phyloP scores from a whole-genome alignment of 2,888 invertebrate genomes.

The Euzophera pinguis region DNA sequence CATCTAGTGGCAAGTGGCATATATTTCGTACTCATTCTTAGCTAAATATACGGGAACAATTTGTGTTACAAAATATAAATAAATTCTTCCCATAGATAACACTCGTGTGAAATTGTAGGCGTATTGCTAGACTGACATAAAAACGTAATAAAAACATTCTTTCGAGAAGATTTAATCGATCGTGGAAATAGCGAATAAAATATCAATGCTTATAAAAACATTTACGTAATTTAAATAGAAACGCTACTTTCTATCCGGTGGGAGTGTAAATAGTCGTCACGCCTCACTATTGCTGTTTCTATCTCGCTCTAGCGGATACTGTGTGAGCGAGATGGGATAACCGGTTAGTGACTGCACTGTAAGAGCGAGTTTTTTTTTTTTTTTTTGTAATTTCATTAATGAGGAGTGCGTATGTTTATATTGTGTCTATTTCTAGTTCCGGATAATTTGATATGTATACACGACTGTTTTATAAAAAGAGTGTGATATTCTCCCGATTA shows the following conservation, averaged over 20 bases:
- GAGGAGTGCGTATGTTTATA: neutral
- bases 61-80: no score
- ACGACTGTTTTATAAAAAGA: no score
- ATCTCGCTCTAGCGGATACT: neutral
- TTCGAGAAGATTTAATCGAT: neutral
- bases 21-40: no score
- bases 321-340: conserved; percentile 3
- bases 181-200: conserved; percentile 5
- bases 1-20: no score
- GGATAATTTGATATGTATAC: no score
- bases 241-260: conserved; percentile 31
- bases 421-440: neutral
- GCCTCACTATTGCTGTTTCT: conserved; percentile 8
- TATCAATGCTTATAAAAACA: conserved; percentile 8
- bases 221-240: conserved; percentile 10
- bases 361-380: neutral
- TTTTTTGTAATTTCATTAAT: conserved; percentile 14
- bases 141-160: neutral
- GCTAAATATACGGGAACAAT: no score
- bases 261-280: conserved; percentile 9
- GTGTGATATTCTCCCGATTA: no score
- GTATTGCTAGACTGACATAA: no score
- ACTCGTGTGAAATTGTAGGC: no score
- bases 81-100: no score
- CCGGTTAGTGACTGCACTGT: conserved; percentile 8